Percentiles rank a stretch among this genome's conserved stretches.
Evolutionary conservation across 2,113 vertebrate genomes (phyloP).

Genomic region (Peromyscus leucopus): DNA sequence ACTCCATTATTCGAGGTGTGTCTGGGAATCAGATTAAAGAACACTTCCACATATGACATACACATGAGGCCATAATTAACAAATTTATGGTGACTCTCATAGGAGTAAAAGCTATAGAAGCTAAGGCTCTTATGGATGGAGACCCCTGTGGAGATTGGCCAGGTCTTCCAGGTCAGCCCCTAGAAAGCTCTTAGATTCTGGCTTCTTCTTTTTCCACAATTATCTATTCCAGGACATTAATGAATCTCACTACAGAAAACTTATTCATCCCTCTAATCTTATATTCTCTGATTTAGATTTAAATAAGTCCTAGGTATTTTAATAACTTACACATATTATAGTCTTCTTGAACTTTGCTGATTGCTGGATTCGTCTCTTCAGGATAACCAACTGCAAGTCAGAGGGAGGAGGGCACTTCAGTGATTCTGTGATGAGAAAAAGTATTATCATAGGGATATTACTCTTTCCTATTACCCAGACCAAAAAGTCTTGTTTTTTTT

Average conservation of each 20-base stretch:
- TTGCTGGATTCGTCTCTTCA: not conserved
- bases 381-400: not conserved
- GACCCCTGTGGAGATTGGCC: not conserved
- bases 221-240: constrained; percentile 4
- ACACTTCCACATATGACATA: not conserved
- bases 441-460: not conserved
- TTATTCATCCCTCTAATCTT: not conserved
- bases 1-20: not conserved
- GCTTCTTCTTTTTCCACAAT: not conserved
- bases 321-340: not conserved
- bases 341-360: constrained; percentile 3
- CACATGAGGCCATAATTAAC: not conserved
- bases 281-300: not conserved
- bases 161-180: not conserved
- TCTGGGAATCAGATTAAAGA: not conserved
- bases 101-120: not conserved
- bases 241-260: not conserved
- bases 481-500: not conserved
- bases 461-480: not conserved
- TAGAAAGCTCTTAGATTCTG: constrained; percentile 2
- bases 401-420: not conserved
- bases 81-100: not conserved
- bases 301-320: constrained; percentile 48
- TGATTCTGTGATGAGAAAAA: constrained; percentile 53
- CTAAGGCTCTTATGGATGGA: not conserved